Evolutionary conservation across 64 coral and sea anemone species (phyloP).

Genomic region (Catalaphyllia jardinei): DNA sequence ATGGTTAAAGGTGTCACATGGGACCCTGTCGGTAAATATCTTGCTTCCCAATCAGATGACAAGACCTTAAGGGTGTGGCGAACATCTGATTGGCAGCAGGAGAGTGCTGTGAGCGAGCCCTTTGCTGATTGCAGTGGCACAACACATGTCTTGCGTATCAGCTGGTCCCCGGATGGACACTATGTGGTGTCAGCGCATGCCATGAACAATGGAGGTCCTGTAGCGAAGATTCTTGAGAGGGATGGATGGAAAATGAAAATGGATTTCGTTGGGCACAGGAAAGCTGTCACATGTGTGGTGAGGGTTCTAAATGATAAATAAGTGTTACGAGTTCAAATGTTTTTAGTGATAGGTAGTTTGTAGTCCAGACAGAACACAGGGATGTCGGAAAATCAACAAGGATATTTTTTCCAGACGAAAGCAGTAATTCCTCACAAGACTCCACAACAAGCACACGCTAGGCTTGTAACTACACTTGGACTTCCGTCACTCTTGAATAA

Average conservation of each 20-base stretch:
- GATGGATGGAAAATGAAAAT: slow-evolving; percentile 98
- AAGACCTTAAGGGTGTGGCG: slow-evolving; percentile 92
- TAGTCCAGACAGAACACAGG: no score
- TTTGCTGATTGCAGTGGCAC: slow-evolving; percentile 96
- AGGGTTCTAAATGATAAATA: not conserved
- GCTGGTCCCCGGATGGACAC: slow-evolving; percentile 98
- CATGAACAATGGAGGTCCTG: slow-evolving; percentile 97
- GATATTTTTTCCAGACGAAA: no score
- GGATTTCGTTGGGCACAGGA: slow-evolving; percentile 98
- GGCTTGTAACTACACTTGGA: no score
- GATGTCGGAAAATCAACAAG: no score
- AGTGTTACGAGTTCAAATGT: no score
- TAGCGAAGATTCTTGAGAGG: slow-evolving; percentile 95
- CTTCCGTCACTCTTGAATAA: no score
- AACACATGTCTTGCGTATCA: slow-evolving; percentile 87
- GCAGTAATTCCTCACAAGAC: no score
- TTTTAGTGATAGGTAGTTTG: no score
- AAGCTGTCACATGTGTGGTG: slow-evolving; percentile 98
- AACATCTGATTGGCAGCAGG: slow-evolving; percentile 94
- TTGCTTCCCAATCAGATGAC: slow-evolving; percentile 95
- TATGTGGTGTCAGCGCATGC: slow-evolving; percentile 99
- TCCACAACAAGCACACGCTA: no score
- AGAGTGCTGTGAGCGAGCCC: slow-evolving; percentile 77
- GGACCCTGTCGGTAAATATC: slow-evolving; percentile 98
- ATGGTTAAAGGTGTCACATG: slow-evolving; percentile 97